Percentiles rank a stretch among this genome's conserved stretches.
These are phyloP conservation scores for Amblyraja radiata DNA, from an alignment of 2,797 vertebrate genomes.

Conservation along the genomic window DNA sequence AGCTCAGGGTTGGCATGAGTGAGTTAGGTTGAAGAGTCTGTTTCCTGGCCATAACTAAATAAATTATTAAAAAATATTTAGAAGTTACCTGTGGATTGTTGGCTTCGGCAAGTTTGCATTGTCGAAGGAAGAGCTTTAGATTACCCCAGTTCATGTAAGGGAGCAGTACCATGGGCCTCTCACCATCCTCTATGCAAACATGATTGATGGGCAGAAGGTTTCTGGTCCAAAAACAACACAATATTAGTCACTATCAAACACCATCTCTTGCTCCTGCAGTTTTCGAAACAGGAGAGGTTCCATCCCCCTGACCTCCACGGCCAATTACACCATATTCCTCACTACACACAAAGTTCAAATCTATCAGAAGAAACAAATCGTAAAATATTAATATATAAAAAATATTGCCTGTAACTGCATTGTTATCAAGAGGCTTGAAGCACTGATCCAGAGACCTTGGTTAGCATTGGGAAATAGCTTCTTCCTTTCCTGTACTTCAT, in stretches of 20 bases:
- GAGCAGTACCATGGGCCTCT: slow-evolving; percentile 93
- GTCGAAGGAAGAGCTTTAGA: slow-evolving; percentile 90
- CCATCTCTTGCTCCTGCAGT: neutral
- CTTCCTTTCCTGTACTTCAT: too few species aligned
- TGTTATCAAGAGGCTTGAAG: too few species aligned
- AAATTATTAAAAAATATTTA: neutral
- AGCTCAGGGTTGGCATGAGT: too few species aligned
- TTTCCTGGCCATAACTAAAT: too few species aligned
- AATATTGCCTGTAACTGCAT: too few species aligned
- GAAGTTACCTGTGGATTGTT: slow-evolving; percentile 91
- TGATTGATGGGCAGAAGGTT: slow-evolving; percentile 92
- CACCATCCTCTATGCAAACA: slow-evolving; percentile 91
- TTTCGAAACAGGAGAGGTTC: neutral
- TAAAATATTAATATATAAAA: too few species aligned
- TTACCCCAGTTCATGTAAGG: slow-evolving; percentile 98
- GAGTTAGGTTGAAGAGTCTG: too few species aligned
- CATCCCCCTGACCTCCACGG: neutral
- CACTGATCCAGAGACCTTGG: too few species aligned
- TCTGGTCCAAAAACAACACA: slow-evolving; percentile 53
- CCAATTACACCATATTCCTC: neutral
- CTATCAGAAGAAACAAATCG: neutral
- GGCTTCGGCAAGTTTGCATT: slow-evolving; percentile 96
- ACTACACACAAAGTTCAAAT: neutral
- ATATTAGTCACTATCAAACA: slow-evolving; percentile 30
- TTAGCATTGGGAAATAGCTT: too few species aligned